Evolutionary conservation across 2,113 vertebrate species (phyloP), one percentile per base, ranked within the genome.

Genomic region (Mustelus asterias): DNA sequence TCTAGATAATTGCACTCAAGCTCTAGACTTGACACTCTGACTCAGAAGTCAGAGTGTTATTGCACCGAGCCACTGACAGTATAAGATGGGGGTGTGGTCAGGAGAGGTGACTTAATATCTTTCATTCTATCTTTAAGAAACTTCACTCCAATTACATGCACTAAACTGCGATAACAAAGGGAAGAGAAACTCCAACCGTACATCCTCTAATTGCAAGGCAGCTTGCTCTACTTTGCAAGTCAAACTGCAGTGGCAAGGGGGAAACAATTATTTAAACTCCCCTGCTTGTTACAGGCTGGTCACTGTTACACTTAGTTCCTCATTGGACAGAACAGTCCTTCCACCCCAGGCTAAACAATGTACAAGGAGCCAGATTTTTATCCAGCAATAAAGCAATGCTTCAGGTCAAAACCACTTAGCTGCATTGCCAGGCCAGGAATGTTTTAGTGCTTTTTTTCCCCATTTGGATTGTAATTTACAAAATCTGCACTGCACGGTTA

Each of bases 401-500:
- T 69, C 37, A 10, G 67, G 93, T 94, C 93, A 94, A 54, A 94
- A 70, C 11, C 93, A 95, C 69, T 95, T 72, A 54, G 16, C 41
- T 16, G 94, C 41, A 20, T 29, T 95, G 67, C 2, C 94, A 76
- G 44, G 1, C 41, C n/a, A 95, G 69, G 37, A 95, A 95, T 72
- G 41, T 20, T 72, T 72, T 13, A 76, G 26, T 48, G 37, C 48
- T 44, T 70, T 72, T 72, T 69, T 63, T 63, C 7, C 13, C 41
- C 18, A 76, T 29, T 69, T 44, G 69, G 24, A 29, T 37, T 41
- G 26, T 44, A 48, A 48, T 14, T 95, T 29, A 92, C 16, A 37
- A 63, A 63, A 92, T 1, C 89, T 92, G 6, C 29, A 37, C 29
- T 37, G 7, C 60, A 65, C 0, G 6, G 16, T n/a, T 0, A 92